Base-by-base conservation (phyloP, 2,113 vertebrate genomes). In the Lepus europaeus region DNA sequence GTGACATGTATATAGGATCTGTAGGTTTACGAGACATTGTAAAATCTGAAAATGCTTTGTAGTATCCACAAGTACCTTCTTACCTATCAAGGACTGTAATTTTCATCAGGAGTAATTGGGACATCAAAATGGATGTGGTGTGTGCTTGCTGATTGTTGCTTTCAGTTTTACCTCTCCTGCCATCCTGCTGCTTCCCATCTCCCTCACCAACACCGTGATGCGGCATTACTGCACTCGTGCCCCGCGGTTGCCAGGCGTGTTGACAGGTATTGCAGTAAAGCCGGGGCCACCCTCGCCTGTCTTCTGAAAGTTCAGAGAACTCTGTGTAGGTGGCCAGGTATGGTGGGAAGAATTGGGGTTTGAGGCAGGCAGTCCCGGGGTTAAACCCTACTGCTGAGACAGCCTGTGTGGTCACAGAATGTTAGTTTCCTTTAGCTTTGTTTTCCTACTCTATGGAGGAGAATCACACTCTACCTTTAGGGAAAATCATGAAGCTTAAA, bases 21-120 rank as follows among this genome's bases (percentile, higher is more conserved):
- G 16, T 74, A 29, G 36, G n/a, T 83, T 77, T 87, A 86, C 29
- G 78, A 89, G 53, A 69, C 14, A 39, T 36, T 64, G 68, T 74
- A 72, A 76, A 69, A 88, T 19, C 29, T 89, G 53, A 74, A 84
- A 72, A 51, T 85, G 72, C 53, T 92, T 77, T 86, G 29, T 87
- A 51, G 9, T 73, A 69, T 66, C 9, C 33, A 66, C 23, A 66
- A 89, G 16, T 45, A 2, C 29, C 73, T 6, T 89, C 29, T 51
- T 86, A 16, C 6, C 17, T n/a, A 36, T 20, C 45, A 81, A 89
- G 12, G 14, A 9, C 4, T 31, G 36, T 27, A 76, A 5, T 45
- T 72, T 79, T 88, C 19, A 68, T 53, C 63, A 82, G 72, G 29
- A 80, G 6, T 51, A 49, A 13, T 20, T 59, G 66, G 73, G 56